Conservation (phyloP, 2,888 invertebrate species). For the Diarsia mendica region DNA sequence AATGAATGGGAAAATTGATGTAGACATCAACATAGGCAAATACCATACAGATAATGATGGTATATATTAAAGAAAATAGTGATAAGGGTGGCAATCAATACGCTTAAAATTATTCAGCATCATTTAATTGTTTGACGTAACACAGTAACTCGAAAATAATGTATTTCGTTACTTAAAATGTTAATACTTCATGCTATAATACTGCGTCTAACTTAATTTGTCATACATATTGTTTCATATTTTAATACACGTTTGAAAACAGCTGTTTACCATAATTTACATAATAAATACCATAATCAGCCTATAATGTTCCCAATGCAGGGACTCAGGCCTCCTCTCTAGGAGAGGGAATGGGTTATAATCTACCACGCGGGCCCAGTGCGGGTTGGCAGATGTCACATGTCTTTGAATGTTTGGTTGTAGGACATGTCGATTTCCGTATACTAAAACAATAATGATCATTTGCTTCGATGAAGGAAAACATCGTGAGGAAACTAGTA, state of each 20-base stretch:
- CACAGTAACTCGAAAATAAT: neutral
- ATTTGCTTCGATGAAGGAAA: too few relatives aligned
- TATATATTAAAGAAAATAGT: too few relatives aligned
- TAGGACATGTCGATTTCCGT: neutral
- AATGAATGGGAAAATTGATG: too few relatives aligned
- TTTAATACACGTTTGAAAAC: neutral
- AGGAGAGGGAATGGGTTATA: neutral
- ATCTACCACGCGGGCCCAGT: neutral
- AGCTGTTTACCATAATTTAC: neutral
- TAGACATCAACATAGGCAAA: too few relatives aligned
- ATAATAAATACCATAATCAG: neutral
- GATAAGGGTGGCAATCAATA: too few relatives aligned
- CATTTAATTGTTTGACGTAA: neutral
- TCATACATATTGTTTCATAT: slow-evolving; percentile 1
- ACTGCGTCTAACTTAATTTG: neutral
- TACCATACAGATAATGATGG: too few relatives aligned
- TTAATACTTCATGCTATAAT: neutral
- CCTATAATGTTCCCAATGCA: neutral
- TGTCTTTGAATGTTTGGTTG: neutral
- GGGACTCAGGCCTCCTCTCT: neutral
- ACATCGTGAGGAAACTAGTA: too few relatives aligned
- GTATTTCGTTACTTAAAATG: neutral
- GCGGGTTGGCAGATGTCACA: neutral
- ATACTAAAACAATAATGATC: too few relatives aligned
- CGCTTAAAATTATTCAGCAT: too few relatives aligned